Percentiles rank a stretch among this genome's conserved stretches.
phyloP scores from a whole-genome alignment of 2,113 vertebrate species.

The Cryptomyrus ogoouensis region DNA sequence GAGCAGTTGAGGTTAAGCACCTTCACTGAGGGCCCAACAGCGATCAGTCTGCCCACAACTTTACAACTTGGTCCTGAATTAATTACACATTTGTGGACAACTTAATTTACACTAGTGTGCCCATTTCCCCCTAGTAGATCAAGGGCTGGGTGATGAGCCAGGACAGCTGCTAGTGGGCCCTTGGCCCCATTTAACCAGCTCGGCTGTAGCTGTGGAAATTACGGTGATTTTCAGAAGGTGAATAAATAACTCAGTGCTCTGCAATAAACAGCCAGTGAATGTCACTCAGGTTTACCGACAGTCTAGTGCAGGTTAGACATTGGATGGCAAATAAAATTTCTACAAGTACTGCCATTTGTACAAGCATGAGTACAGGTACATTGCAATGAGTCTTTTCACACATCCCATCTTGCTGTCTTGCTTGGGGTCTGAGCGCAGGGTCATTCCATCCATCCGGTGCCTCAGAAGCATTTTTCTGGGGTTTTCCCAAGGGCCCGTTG shows the following conservation, averaged over 20 bases:
- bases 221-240: neutral
- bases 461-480: neutral
- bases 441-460: neutral
- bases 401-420: neutral
- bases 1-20: neutral
- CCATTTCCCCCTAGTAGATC: neutral
- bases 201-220: neutral
- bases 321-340: neutral
- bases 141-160: neutral
- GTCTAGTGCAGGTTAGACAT: neutral
- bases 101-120: neutral
- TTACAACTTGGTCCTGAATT: neutral
- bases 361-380: neutral
- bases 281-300: neutral
- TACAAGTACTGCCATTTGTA: neutral
- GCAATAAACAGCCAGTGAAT: neutral
- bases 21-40: neutral
- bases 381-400: neutral
- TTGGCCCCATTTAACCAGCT: neutral
- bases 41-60: neutral
- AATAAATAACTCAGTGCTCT: neutral
- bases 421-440: neutral
- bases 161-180: neutral
- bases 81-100: neutral
- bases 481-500: neutral